Evolutionary conservation across 2,797 vertebrate species (phyloP), one percentile per base, ranked within the genome.

Genomic region (Austrolebias charrua): DNA sequence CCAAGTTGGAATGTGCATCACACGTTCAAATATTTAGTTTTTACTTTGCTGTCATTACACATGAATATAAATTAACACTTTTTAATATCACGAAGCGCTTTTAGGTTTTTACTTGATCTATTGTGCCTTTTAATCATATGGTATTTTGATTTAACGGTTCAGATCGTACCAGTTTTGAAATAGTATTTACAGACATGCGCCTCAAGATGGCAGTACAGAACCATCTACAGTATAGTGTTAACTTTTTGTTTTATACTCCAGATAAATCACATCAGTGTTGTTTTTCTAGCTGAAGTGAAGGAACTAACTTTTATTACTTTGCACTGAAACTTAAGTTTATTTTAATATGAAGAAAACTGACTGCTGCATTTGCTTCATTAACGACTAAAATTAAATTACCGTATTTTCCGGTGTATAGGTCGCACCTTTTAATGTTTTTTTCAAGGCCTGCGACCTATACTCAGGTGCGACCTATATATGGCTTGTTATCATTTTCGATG

Each of bases 181-280:
- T 16, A 6, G 57, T 47, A 31, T 18, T 64, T 78, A 44, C 16
- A 64, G 9, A 38, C 7, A 46, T 65, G 6, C 29, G 69, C 64
- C 84, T 63, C 42, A 54, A 84, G 88, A 50, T 76, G 87, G 83
- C 83, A 73, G 60, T 65, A 79, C 14, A 66, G 54, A 63, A 20
- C 28, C 19, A 20, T 55, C 44, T 12, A 13, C n/a, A n/a, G n/a
- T n/a, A n/a, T n/a, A n/a, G n/a, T n/a, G 31, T 33, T 69, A 11
- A 38, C 8, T 16, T 5, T 42, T 52, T 42, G 40, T 28, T 33
- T 33, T 10, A 63, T 49, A 64, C 10, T 35, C 38, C 1, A 24
- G n/a, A 33, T 38, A 57, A 69, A 6, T 6, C 6, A 71, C 2
- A 73, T 66, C 31, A 20, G 24, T 56, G 44, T 49, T 29, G 51